phyloP scores from a whole-genome alignment of 2,888 invertebrate genomes.

The Megastigmus dorsalis region DNA sequence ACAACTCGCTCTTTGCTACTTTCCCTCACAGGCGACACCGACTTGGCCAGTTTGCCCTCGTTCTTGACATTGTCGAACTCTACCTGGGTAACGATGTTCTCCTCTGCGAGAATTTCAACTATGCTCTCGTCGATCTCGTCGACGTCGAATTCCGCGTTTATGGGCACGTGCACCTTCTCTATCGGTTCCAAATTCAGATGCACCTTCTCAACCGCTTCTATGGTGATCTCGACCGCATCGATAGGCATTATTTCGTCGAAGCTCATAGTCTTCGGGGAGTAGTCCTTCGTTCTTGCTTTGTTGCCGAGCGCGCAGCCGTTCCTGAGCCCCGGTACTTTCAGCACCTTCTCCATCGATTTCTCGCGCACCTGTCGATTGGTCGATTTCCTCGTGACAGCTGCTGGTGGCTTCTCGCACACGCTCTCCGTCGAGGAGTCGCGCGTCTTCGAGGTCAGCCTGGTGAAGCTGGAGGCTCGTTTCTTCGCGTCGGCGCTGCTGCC shows the following conservation, averaged over 20 bases:
- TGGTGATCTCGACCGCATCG: constrained; percentile 17
- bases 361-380: not conserved
- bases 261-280: not conserved
- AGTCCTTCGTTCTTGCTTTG: constrained; percentile 6
- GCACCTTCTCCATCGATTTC: not conserved
- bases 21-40: not conserved
- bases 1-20: constrained; percentile 12
- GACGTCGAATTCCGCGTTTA: not conserved
- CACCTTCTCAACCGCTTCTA: constrained; percentile 32
- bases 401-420: not conserved
- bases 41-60: not conserved
- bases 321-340: not conserved
- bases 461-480: constrained; percentile 42
- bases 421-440: constrained; percentile 22
- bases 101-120: constrained; percentile 30
- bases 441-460: not conserved
- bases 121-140: constrained; percentile 40
- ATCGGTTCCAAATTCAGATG: constrained; percentile 21
- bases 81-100: constrained; percentile 31
- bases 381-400: not conserved
- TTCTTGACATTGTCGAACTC: not conserved
- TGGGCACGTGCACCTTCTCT: constrained; percentile 12
- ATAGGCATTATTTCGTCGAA: not conserved
- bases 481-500: not conserved
- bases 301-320: not conserved